These are phyloP conservation scores for Anguilla japonica DNA, from an alignment of 2,113 vertebrate genomes.

Conservation along the genomic window DNA sequence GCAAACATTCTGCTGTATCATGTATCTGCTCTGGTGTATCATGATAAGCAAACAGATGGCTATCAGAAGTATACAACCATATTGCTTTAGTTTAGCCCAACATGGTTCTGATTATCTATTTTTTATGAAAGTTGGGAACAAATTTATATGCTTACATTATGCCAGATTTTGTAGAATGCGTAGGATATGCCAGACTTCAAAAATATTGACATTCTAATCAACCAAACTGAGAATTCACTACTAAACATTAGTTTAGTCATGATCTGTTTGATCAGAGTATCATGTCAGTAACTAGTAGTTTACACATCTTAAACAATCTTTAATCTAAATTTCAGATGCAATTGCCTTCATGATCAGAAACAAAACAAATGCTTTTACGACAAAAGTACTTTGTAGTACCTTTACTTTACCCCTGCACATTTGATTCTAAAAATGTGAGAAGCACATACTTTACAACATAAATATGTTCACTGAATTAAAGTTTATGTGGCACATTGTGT, in stretches of 20 bases:
- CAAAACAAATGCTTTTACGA: no score
- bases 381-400: no score
- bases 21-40: neutral
- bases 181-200: neutral
- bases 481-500: no score
- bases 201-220: neutral
- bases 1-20: neutral
- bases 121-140: neutral
- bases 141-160: neutral
- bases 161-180: no score
- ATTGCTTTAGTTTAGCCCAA: conserved; percentile 15
- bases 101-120: conserved; percentile 20
- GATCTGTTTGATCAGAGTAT: neutral
- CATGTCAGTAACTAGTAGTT: neutral
- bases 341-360: neutral
- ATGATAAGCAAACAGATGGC: conserved; percentile 18
- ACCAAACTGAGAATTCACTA: conserved; percentile 11
- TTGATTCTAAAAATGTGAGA: no score
- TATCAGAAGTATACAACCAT: conserved; percentile 6
- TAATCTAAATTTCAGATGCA: neutral
- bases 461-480: no score
- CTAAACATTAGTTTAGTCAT: neutral
- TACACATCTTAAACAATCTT: neutral
- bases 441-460: no score
- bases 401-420: no score